These are phyloP conservation scores for Periophthalmodon schlosseri DNA, from an alignment of 2,113 vertebrate genomes.

Conservation along the genomic window DNA sequence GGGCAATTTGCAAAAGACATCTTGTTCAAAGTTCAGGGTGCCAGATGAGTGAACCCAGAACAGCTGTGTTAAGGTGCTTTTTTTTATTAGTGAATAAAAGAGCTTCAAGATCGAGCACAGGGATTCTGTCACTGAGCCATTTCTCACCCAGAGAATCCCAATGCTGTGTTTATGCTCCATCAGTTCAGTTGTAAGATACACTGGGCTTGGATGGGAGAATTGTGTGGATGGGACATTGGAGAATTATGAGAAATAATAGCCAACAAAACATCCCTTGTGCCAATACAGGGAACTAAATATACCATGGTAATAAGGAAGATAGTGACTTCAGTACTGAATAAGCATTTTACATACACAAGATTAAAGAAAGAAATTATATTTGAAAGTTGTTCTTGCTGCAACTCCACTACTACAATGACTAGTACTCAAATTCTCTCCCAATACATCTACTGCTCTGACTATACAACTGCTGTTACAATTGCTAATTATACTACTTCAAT, in stretches of 20 bases:
- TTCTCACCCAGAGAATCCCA: constrained; percentile 32
- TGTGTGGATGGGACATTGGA: constrained; percentile 35
- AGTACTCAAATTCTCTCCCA: background rate
- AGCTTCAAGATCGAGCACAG: background rate
- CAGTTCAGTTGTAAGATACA: constrained; percentile 46
- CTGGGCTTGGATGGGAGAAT: constrained; percentile 28
- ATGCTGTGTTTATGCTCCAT: constrained; percentile 25
- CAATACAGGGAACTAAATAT: background rate
- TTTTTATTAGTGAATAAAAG: background rate
- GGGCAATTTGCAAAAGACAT: constrained; percentile 15
- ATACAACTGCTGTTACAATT: background rate
- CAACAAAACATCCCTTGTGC: constrained; percentile 10
- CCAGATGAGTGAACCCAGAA: background rate
- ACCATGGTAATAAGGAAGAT: background rate
- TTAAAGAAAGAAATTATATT: background rate
- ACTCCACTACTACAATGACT: background rate
- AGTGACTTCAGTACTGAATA: background rate
- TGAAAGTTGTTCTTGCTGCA: background rate
- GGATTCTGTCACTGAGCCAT: constrained; percentile 20
- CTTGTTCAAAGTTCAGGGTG: constrained; percentile 8
- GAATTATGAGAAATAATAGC: constrained; percentile 30
- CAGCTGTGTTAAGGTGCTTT: background rate
- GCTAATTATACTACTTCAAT: background rate
- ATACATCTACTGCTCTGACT: background rate
- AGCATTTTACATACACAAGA: background rate